phyloP scores from a whole-genome alignment of 2,797 vertebrate genomes.

The Lepilemur septentrionalis region DNA sequence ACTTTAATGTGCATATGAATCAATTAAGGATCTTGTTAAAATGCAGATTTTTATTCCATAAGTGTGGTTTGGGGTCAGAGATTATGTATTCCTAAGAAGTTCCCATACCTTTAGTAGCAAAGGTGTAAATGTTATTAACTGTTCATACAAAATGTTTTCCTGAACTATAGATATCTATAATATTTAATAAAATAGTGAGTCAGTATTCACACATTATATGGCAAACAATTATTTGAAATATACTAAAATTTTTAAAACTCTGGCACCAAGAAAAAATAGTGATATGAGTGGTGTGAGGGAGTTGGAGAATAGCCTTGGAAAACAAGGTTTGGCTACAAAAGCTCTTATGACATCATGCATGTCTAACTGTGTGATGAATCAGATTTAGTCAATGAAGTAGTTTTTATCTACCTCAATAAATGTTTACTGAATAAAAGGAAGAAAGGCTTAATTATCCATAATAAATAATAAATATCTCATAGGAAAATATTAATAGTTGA shows the following conservation, averaged over 20 bases:
- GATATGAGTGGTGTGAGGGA: accelerated
- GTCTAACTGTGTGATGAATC: background rate
- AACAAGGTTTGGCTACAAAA: background rate
- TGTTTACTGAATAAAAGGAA: background rate
- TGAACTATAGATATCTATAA: background rate
- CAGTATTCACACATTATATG: background rate
- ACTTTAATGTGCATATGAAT: background rate
- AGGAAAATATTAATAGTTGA: background rate
- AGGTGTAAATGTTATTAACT: background rate
- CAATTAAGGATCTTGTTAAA: background rate
- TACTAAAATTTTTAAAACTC: background rate
- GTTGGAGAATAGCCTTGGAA: background rate
- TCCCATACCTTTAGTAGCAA: background rate
- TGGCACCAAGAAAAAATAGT: background rate
- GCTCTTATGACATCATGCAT: background rate
- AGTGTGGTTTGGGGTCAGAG: background rate
- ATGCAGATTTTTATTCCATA: background rate
- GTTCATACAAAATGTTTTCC: background rate
- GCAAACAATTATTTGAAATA: background rate
- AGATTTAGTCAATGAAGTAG: background rate
- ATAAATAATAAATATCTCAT: background rate
- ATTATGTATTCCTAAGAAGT: background rate
- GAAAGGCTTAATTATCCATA: background rate
- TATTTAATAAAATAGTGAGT: background rate
- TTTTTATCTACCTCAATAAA: background rate